A percentile compares a stretch with the other conserved stretches of the same genome.
Conservation (phyloP, 2,888 invertebrate species). For the Euzophera pinguis region DNA sequence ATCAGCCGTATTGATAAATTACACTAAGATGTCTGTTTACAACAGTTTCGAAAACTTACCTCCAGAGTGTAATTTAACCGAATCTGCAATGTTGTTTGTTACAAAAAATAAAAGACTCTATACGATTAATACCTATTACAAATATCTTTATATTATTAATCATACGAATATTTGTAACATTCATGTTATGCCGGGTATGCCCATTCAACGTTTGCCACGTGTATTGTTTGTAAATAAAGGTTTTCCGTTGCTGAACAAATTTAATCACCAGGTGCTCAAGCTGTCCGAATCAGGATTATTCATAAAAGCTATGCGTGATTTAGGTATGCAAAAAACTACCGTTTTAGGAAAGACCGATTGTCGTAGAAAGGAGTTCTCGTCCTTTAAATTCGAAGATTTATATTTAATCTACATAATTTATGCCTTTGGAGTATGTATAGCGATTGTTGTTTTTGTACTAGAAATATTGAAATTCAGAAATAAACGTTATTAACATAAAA, state of each 20-base stretch:
- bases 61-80: background rate
- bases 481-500: background rate
- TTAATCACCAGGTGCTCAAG: background rate
- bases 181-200: background rate
- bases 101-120: background rate
- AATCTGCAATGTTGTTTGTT: background rate
- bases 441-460: background rate
- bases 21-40: background rate
- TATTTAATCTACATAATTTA: background rate
- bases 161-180: background rate
- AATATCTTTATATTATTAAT: background rate
- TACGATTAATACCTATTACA: background rate
- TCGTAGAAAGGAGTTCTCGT: background rate
- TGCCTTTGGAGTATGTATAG: background rate
- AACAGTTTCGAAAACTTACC: background rate
- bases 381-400: background rate
- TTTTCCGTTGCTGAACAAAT: background rate
- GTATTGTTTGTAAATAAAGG: background rate
- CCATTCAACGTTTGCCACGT: background rate
- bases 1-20: background rate
- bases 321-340: background rate
- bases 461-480: background rate
- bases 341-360: background rate
- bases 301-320: background rate
- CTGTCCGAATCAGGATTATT: conserved; percentile 4